Evolutionary conservation across 2,113 vertebrate species (phyloP).

Genomic region (Upupa epops): DNA sequence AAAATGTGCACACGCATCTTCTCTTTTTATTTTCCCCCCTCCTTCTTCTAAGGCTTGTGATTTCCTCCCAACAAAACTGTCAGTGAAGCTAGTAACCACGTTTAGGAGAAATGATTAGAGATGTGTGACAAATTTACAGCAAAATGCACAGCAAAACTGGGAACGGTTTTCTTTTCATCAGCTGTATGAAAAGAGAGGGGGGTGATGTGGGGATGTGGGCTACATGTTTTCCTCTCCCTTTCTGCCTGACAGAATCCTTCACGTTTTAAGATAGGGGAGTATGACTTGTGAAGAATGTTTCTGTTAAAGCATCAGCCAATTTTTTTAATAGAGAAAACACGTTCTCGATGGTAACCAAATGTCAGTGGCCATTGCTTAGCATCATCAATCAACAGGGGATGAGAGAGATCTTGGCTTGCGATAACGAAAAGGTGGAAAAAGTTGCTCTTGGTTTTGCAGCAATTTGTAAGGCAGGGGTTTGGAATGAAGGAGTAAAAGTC

Average conservation of each 20-base stretch:
- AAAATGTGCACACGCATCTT: neutral
- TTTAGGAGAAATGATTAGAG: slow-evolving; percentile 59
- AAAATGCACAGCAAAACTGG: slow-evolving; percentile 36
- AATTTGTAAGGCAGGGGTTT: neutral
- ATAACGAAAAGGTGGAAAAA: neutral
- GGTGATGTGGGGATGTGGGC: rapidly evolving
- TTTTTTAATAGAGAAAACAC: neutral
- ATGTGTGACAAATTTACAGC: slow-evolving; percentile 50
- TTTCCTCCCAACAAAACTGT: slow-evolving; percentile 46
- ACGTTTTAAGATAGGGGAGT: neutral
- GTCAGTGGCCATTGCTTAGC: neutral
- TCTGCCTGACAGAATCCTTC: slow-evolving; percentile 4
- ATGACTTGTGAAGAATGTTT: neutral
- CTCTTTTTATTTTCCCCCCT: neutral
- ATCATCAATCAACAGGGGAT: neutral
- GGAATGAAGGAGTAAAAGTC: neutral
- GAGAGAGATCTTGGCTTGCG: neutral
- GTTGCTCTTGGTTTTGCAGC: neutral
- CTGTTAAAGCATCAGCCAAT: neutral
- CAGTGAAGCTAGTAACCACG: slow-evolving; percentile 11
- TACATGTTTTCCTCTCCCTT: neutral
- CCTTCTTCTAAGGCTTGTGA: slow-evolving; percentile 16
- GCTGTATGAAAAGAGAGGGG: neutral
- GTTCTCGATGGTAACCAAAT: neutral
- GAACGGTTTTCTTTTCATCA: slow-evolving; percentile 55